Evolutionary conservation across 2,797 vertebrate genomes (phyloP).

Genomic region (Ctenopoma kingsleyae): DNA sequence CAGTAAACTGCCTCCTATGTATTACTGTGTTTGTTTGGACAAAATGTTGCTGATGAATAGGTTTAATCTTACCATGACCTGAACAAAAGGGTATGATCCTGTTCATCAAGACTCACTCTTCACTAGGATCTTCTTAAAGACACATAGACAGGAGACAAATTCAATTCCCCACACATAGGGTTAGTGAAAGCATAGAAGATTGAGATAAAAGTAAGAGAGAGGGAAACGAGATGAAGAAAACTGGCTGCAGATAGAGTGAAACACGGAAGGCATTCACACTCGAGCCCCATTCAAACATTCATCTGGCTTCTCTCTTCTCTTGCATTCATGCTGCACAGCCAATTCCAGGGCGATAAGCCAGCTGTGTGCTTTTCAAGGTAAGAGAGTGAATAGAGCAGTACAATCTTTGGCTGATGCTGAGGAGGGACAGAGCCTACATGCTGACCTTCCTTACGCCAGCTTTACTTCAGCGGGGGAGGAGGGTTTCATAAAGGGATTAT

Average conservation of each 20-base stretch:
- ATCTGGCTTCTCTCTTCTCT: conserved; percentile 63
- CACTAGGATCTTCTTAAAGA: conserved; percentile 53
- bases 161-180: conserved; percentile 41
- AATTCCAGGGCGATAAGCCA: conserved; percentile 74
- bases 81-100: conserved; percentile 43
- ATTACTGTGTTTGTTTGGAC: conserved; percentile 19
- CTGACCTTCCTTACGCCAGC: conserved; percentile 75
- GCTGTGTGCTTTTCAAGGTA: conserved; percentile 75
- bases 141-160: conserved; percentile 36
- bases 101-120: conserved; percentile 44
- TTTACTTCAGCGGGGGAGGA: conserved; percentile 62
- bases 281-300: conserved; percentile 69
- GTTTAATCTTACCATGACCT: conserved; percentile 24
- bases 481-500: conserved; percentile 82
- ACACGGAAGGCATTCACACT: conserved; percentile 67
- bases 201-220: conserved; percentile 47
- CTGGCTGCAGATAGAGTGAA: conserved; percentile 41
- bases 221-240: conserved; percentile 45
- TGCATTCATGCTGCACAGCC: conserved; percentile 74
- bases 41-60: conserved; percentile 1
- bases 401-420: conserved; percentile 67
- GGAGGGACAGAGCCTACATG: conserved; percentile 60
- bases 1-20: conserved; percentile 4
- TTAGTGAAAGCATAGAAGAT: conserved; percentile 29
- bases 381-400: conserved; percentile 72